Evolutionary conservation across 1,140 invertebrate species (phyloP).

Genomic region (Anadara kagoshimensis): DNA sequence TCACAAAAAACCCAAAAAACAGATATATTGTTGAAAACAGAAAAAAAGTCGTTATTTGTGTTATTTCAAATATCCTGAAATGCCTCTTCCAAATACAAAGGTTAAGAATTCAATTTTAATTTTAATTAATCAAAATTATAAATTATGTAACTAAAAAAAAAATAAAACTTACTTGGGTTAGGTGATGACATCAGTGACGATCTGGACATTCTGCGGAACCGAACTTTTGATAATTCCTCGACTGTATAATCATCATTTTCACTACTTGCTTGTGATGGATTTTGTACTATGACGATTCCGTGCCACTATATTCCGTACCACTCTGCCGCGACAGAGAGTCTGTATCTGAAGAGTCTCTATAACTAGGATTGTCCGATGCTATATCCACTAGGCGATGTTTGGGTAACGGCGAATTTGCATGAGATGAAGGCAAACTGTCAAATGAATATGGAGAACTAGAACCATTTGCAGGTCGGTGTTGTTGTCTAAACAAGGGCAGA

Average conservation of each 20-base stretch:
- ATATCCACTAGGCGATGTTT: conserved; percentile 13
- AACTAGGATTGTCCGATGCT: neutral
- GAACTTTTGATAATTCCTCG: conserved; percentile 33
- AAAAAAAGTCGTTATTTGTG: too few relatives aligned
- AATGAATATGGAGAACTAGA: conserved; percentile 41
- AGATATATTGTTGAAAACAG: too few relatives aligned
- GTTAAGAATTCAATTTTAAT: too few relatives aligned
- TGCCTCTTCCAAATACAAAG: too few relatives aligned
- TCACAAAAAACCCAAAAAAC: too few relatives aligned
- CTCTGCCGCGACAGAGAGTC: conserved; percentile 20
- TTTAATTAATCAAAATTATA: too few relatives aligned
- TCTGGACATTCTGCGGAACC: conserved; percentile 29
- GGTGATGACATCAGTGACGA: conserved; percentile 11
- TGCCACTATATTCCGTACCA: conserved; percentile 29
- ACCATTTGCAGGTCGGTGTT: conserved; percentile 14
- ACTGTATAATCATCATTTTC: conserved; percentile 31
- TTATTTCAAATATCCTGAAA: too few relatives aligned
- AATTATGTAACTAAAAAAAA: neutral
- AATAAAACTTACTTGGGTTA: conserved; percentile 26
- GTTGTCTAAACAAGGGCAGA: conserved; percentile 9
- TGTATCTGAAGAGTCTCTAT: conserved; percentile 23
- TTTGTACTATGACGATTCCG: conserved; percentile 24
- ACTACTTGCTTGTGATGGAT: conserved; percentile 17
- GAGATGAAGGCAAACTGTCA: conserved; percentile 42
- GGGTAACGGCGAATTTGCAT: conserved; percentile 43